phyloP scores from a whole-genome alignment of 92 coral and sea anemone genomes.

The Porites evermanni region DNA sequence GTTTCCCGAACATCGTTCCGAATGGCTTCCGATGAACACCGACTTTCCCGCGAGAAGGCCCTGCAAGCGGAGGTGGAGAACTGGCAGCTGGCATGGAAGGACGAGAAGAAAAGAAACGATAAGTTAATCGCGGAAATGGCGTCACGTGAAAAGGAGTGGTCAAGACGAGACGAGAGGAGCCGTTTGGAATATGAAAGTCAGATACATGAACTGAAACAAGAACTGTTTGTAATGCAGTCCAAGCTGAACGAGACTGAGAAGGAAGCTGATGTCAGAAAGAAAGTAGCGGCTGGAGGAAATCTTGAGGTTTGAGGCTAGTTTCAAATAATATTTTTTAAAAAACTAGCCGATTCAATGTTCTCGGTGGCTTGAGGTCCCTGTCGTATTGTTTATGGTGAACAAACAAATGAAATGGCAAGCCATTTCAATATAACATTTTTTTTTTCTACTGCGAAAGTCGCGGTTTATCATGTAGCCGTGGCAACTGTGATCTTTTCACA shows the following conservation, averaged over 20 bases:
- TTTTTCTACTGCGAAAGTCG: too few species aligned
- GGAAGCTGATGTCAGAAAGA: slow-evolving; percentile 76
- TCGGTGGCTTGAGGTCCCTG: too few species aligned
- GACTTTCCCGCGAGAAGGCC: slow-evolving; percentile 85
- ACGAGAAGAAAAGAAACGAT: slow-evolving; percentile 89
- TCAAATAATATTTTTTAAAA: background rate
- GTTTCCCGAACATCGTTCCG: slow-evolving; percentile 71
- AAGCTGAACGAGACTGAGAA: slow-evolving; percentile 78
- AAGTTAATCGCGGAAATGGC: slow-evolving; percentile 87
- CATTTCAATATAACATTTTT: too few species aligned
- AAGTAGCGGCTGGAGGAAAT: slow-evolving; percentile 80
- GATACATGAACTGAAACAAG: slow-evolving; percentile 93
- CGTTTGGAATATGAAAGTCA: slow-evolving; percentile 86
- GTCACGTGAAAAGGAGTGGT: slow-evolving; percentile 88
- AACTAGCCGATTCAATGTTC: background rate
- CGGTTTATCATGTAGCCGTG: too few species aligned
- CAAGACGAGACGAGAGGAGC: slow-evolving; percentile 77
- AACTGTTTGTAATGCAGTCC: slow-evolving; percentile 87
- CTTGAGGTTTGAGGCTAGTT: slow-evolving; percentile 68
- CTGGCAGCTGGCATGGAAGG: slow-evolving; percentile 97
- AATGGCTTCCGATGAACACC: slow-evolving; percentile 71
- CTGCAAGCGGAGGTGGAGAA: slow-evolving; percentile 86
- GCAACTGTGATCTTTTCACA: too few species aligned
- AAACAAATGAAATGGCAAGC: too few species aligned
- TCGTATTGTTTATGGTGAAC: too few species aligned